Base-by-base conservation (phyloP, 2,797 vertebrate species). In the Leuciscus waleckii region DNA sequence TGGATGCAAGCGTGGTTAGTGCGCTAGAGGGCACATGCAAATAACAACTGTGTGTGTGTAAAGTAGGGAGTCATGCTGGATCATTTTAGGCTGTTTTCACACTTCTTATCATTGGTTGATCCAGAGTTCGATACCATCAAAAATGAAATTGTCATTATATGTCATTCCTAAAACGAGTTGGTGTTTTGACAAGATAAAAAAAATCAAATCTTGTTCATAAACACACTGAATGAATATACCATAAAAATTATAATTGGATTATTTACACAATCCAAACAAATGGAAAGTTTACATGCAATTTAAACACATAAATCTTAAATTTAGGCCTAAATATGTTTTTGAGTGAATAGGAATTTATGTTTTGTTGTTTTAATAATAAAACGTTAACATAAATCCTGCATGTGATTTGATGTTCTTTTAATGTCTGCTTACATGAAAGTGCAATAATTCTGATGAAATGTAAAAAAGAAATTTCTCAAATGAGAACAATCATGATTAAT, bases 1-100 rank as follows among this genome's bases (percentile, higher is more conserved):
- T 41, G 87, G 82, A 89, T 71, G 76, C 56, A 41, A 80, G 43
- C 46, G 23, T 39, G 76, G 81, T 49, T 35, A 68, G 71, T 76
- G 78, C 2, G 75, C 77, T 49, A 63, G 46, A 65, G 73, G 84
- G 80, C 73, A 85, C 86, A 86, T 74, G 78, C 69, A 63, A 58
- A 77, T 11, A 77, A 37, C 21, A 54, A 32, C 16, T n/a, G 46
- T 56, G 43, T 56, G 39, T 43, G 32, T 56, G 39, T 29, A 10
- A 29, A 32, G 41, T 32, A 29, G 21, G 29, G 17, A 56, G 10
- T 39, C 78, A 80, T 81, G 79, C 65, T 41, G 23, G 5, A 26
- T 0, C 3, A 26, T 63, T 29, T 43, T 63, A 79, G 76, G 76
- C 37, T 29, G 56, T 79, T 79, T 79, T 79, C 76, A 79, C 76